Evolutionary conservation across 2,888 invertebrate species (phyloP), one percentile per base, ranked within the genome.

Genomic region (Dorcus hopei): DNA sequence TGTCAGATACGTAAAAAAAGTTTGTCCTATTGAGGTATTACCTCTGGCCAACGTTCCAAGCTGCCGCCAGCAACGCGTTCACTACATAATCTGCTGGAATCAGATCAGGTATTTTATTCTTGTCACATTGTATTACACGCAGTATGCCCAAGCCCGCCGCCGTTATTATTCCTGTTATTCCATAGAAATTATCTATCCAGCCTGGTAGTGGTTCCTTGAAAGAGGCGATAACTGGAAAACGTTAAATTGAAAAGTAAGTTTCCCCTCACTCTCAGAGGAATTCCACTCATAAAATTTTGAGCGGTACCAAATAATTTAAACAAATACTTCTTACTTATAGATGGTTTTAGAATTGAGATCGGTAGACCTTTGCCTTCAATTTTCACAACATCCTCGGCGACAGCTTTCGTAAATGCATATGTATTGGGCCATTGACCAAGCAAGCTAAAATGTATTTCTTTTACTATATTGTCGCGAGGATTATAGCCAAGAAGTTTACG

Each of bases 131-230:
- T 80, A 94, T 82, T 0, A 91, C 82, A 40, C 87, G 80, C 40
- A 90, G 72, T 2, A 93, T 83, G 59, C 95, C 95, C 19, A 88
- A 88, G 0, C 91, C 90, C 3, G 88, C 86, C 0, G 89, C 90
- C 9, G 88, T 82, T 63, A 85, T 87, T 45, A 84, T 81, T 0
- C 87, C 94, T 4, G 91, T 93, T 1, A 94, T 91, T 4, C 95
- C 95, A 72, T 95, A 95, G 68, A 92, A 83, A 72, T 94, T 96
- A 78, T 95, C 94, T 11, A 93, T 90, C 94, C 95, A 96, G 1
- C 92, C 93, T 64, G 87, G 80, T 0, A 89, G 77, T 0, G 91
- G 91, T 73, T 91, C 90, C 50, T 83, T 84, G 69, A 89, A 89
- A 0, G 90, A 84, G 1, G 86, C 85, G 58, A 85, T 79, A 8